Base-by-base conservation (phyloP, 1,140 invertebrate genomes). In the Lepidurus packardi region DNA sequence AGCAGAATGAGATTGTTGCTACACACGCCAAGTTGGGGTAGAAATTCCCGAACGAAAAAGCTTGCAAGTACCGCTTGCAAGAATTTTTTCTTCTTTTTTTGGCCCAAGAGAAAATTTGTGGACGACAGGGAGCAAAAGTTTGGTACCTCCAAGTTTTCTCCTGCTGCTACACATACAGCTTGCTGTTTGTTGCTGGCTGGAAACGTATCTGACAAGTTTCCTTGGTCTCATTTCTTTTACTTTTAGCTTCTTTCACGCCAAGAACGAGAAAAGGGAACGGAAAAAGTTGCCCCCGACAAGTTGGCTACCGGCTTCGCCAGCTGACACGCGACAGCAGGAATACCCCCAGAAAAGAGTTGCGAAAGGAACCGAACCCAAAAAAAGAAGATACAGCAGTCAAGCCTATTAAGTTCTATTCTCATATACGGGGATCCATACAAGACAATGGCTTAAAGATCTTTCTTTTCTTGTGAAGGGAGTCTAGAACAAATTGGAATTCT, bases 251-350 rank as follows among this genome's bases (percentile, higher is more conserved):
- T 65, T 65, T 21, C 21, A n/a, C 16, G 16, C 53, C 53, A 7
- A 13, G n/a, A n/a, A 21, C 16, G 21, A n/a, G n/a, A n/a, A n/a
- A n/a, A n/a, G n/a, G n/a, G n/a, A n/a, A n/a, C n/a, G 8, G 53
- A 65, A 65, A 65, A 65, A 65, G 53, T 65, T 65, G 53, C 53
- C 53, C 53, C 53, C 53, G 53, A 21, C 16, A 65, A 65, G 53
- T 65, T 65, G 7, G 53, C 21, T 65, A 34, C 34, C 34, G 34
- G 34, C 53, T n/a, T 16, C 53, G 16, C 53, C 53, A 65, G 53
- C 53, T 65, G 53, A 65, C 53, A 21, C 53, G 3, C 16, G 21
- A 65, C 21, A 34, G 25, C 3, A 34, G 34, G 3, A 34, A 3
- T 34, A 3, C 3, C 34, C 34, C 53, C 10, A 65, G 21, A 21